Percentiles rank a stretch among this genome's conserved stretches.
phyloP scores from a whole-genome alignment of 2,797 vertebrate species.

The Sebastes vulpes region DNA sequence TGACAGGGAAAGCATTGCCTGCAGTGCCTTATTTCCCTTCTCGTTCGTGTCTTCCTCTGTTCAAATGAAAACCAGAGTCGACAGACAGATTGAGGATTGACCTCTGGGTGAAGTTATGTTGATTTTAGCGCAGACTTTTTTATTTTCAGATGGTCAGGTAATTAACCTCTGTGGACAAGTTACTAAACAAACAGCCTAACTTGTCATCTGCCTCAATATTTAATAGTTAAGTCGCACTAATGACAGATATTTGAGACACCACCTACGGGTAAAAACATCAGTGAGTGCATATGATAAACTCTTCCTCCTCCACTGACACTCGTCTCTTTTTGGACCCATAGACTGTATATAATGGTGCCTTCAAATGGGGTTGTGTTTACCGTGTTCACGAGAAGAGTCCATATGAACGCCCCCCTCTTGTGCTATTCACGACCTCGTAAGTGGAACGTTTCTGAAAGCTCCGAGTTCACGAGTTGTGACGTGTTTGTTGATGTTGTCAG shows the following conservation, averaged over 20 bases:
- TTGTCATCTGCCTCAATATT: slow-evolving; percentile 16
- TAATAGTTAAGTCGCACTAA: slow-evolving; percentile 14
- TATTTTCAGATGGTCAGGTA: background rate
- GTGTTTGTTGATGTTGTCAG: too few relatives aligned
- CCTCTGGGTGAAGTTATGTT: slow-evolving; percentile 27
- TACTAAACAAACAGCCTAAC: background rate
- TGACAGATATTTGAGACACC: slow-evolving; percentile 5
- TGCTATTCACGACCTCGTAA: background rate
- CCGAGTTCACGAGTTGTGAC: background rate
- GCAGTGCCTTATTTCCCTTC: slow-evolving; percentile 46
- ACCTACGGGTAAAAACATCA: slow-evolving; percentile 17
- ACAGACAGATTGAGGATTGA: background rate
- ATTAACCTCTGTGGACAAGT: background rate
- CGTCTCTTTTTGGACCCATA: slow-evolving; percentile 20
- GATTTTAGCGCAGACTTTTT: slow-evolving; percentile 12
- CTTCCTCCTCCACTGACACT: slow-evolving; percentile 33
- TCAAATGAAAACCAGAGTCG: slow-evolving; percentile 26
- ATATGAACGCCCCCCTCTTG: background rate
- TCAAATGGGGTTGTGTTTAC: background rate
- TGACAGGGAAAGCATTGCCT: slow-evolving; percentile 37
- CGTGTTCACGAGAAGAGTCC: too few relatives aligned
- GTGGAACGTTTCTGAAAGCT: background rate
- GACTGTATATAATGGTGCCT: background rate
- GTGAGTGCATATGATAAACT: slow-evolving; percentile 4
- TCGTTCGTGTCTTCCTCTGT: slow-evolving; percentile 29